Evolutionary conservation across 1,140 invertebrate genomes (phyloP).

Genomic region (roundworm (Caenorhabditis elegans)): WBcel235 BX284602.5:5319001-5319500

Average conservation of each 20-base stretch:
- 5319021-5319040: neutral
- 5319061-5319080: slow-evolving; percentile 5
- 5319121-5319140: neutral
- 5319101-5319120: neutral
- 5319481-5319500: neutral
- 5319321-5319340: too few relatives aligned
- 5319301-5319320: too few relatives aligned
- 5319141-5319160: neutral
- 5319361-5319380: neutral
- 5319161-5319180: too few relatives aligned
- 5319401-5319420: too few relatives aligned
- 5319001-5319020: slow-evolving; percentile 11
- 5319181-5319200: too few relatives aligned
- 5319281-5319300: too few relatives aligned
- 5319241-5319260: too few relatives aligned
- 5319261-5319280: too few relatives aligned
- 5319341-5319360: neutral
- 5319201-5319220: too few relatives aligned
- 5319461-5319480: neutral
- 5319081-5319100: neutral
- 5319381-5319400: too few relatives aligned
- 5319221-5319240: too few relatives aligned
- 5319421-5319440: neutral
- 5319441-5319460: slow-evolving; percentile 26
- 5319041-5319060: neutral